Percentiles rank a stretch among this genome's conserved stretches.
Conservation (phyloP, 2,797 vertebrate genomes). For the Xyrichtys novacula region DNA sequence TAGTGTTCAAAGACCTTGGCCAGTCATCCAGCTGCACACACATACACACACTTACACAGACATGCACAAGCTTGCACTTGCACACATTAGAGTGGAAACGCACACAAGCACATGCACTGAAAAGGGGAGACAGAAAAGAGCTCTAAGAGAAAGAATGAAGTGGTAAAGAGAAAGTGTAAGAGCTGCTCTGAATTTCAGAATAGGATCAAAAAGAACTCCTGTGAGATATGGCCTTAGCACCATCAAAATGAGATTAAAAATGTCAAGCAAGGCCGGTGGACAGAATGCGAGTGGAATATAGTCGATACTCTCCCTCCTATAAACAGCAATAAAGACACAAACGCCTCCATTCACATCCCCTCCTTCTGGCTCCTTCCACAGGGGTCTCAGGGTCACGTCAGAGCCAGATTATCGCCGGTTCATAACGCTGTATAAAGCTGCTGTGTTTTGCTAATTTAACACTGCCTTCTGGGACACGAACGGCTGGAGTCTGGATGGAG, state of each 20-base stretch:
- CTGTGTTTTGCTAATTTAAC: constrained; percentile 73
- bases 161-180: constrained; percentile 39
- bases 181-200: constrained; percentile 66
- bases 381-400: constrained; percentile 63
- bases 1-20: constrained; percentile 91
- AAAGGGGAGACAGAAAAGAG: constrained; percentile 25
- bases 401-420: constrained; percentile 63
- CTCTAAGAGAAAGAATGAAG: constrained; percentile 44
- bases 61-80: constrained; percentile 3
- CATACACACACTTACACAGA: constrained; percentile 9
- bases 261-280: constrained; percentile 79
- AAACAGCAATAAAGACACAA: constrained; percentile 46
- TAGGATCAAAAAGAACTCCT: constrained; percentile 68
- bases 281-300: constrained; percentile 49
- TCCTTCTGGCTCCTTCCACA: background rate
- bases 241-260: constrained; percentile 92
- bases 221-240: constrained; percentile 59
- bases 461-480: constrained; percentile 68
- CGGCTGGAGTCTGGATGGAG: constrained; percentile 63
- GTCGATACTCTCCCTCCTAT: constrained; percentile 26
- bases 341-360: constrained; percentile 19
- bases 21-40: constrained; percentile 84
- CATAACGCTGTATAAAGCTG: constrained; percentile 65
- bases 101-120: constrained; percentile 24
- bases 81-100: constrained; percentile 49